Evolutionary conservation across 2,888 invertebrate species (phyloP).

Genomic region (Coecobrya sp.): DNA sequence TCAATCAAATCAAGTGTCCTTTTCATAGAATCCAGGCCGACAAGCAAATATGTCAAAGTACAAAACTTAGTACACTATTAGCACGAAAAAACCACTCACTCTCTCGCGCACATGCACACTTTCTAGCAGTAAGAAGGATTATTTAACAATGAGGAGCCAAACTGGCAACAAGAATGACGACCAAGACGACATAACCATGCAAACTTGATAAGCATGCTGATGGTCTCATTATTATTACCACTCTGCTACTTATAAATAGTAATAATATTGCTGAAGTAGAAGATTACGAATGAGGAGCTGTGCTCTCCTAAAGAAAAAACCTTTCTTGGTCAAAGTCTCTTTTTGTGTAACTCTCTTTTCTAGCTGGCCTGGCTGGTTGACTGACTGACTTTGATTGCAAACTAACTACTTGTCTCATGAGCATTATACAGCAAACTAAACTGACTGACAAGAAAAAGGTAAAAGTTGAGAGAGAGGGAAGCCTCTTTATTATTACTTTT

Average conservation of each 20-base stretch:
- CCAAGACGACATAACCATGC: constrained; percentile 34
- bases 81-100: constrained; percentile 29
- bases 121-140: constrained; percentile 21
- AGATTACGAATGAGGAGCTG: constrained; percentile 34
- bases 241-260: background rate
- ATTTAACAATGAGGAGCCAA: background rate
- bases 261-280: background rate
- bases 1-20: background rate
- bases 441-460: constrained; percentile 62
- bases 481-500: constrained; percentile 62
- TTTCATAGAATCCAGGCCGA: background rate
- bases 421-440: constrained; percentile 71
- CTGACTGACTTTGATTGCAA: constrained; percentile 69
- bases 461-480: constrained; percentile 80
- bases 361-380: no score
- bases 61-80: background rate
- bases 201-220: constrained; percentile 44
- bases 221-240: constrained; percentile 4
- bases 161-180: constrained; percentile 58
- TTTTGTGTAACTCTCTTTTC: no score
- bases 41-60: background rate
- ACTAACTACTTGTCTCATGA: constrained; percentile 63
- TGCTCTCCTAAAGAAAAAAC: background rate
- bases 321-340: constrained; percentile 58
- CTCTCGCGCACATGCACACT: background rate